Evolutionary conservation across 2,888 invertebrate species (phyloP), one percentile per base, ranked within the genome.

Genomic region (Rhodophaea formosa): DNA sequence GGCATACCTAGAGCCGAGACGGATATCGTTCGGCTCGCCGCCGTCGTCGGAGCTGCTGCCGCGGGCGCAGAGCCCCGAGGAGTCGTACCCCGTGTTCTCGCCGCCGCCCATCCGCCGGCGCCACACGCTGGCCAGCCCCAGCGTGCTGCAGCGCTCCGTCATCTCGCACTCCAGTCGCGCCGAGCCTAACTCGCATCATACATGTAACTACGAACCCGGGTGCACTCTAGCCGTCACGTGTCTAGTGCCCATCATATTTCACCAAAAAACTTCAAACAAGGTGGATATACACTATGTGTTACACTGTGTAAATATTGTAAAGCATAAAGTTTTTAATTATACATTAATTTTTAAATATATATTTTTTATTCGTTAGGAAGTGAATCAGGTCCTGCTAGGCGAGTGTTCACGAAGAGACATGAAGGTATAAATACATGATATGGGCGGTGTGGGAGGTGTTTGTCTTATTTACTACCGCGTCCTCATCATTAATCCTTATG

Each of bases 41-140:
- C 94, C 96, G 3, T 93, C 94, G 67, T 95, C 96, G 57, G 96
- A 96, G 64, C 83, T 95, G 47, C 92, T 94, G 67, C 93, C 93
- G 16, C 92, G 94, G 29, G 93, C 93, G 23, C 93, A 93, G 12
- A 95, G 94, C 57, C 95, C 95, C n/a, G 95, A 95, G 69, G 97
- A 96, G 66, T 96, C 96, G 62, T 96, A 95, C 75, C 96, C 96
- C 3, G 96, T 97, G 47, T 97, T 97, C 86, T 96, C 96, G 3
- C 96, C 97, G 17, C 95, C 96, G 32, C 95, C 96, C 0, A 94
- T 93, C 93, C 80, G 95, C 92, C 86, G 96, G 93, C 76, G 93
- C 92, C 86, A 93, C 94, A 88, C 91, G 49, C 79, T 89, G 59
- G 85, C 88, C 63, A 90, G 87, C 69, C 88, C 86, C 56, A 79